Conservation (phyloP, 2,113 vertebrate genomes). For the Platichthys flesus region DNA sequence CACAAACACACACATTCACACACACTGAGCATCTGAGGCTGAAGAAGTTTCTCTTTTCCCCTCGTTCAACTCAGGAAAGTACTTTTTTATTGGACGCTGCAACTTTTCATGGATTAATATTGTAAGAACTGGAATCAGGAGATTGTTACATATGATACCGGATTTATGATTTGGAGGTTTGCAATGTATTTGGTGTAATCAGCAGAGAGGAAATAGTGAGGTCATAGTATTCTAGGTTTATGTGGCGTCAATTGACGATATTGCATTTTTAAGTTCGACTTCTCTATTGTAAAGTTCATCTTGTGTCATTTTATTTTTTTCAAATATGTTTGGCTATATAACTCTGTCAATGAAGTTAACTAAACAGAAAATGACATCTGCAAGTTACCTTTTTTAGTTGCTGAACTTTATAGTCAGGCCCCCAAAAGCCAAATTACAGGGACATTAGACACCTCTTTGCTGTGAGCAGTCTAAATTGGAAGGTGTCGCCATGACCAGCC, state of each 20-base stretch:
- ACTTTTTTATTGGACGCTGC: neutral
- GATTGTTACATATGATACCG: neutral
- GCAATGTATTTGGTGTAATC: no score
- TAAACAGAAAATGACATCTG: neutral
- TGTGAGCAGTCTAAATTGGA: slow-evolving; percentile 1
- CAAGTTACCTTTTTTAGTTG: neutral
- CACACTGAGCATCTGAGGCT: neutral
- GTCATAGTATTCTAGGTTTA: neutral
- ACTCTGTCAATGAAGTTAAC: neutral
- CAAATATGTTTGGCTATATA: neutral
- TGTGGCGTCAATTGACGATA: neutral
- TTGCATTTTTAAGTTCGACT: neutral
- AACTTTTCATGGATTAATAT: slow-evolving; percentile 28
- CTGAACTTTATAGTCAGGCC: slow-evolving; percentile 23
- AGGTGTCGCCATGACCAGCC: slow-evolving; percentile 61
- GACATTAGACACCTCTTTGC: neutral
- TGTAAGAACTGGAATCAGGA: neutral
- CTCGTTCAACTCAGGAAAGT: slow-evolving; percentile 3
- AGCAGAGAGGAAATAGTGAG: neutral
- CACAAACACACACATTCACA: neutral
- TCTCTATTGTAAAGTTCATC: neutral
- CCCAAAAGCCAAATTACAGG: neutral
- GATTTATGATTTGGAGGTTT: neutral
- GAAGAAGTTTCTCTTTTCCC: slow-evolving; percentile 17
- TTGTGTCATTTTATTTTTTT: neutral